A percentile compares a stretch with the other conserved stretches of the same genome.
These are phyloP conservation scores for Nymphalis c-album DNA, from an alignment of 2,888 invertebrate genomes.

Conservation along the genomic window DNA sequence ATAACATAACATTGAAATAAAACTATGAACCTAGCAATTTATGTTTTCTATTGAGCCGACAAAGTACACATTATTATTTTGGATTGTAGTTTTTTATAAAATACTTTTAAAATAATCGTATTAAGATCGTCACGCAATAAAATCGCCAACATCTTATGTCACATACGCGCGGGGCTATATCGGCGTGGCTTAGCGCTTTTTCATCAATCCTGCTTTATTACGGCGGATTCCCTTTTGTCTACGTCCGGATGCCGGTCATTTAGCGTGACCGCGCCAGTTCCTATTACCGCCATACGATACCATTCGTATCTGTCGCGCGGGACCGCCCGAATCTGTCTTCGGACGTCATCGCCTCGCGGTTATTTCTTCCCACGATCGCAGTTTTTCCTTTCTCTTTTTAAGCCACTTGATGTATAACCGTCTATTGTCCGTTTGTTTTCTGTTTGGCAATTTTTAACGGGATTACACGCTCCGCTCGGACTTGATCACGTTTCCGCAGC, in stretches of 20 bases:
- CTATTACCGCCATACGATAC: constrained; percentile 76
- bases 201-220: constrained; percentile 83
- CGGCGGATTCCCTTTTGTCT: constrained; percentile 79
- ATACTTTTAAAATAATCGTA: no score
- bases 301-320: constrained; percentile 77
- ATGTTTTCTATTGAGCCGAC: no score
- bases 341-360: constrained; percentile 61
- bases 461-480: constrained; percentile 65
- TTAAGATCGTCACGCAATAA: not conserved
- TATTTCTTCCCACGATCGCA: constrained; percentile 56
- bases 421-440: constrained; percentile 75
- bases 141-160: constrained; percentile 44
- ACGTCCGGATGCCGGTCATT: constrained; percentile 77
- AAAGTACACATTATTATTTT: no score
- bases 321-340: constrained; percentile 69
- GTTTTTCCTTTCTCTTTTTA: constrained; percentile 60
- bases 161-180: constrained; percentile 62
- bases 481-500: constrained; percentile 73
- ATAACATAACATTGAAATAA: no score
- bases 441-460: constrained; percentile 80
- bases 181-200: constrained; percentile 83
- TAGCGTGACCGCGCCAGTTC: constrained; percentile 73
- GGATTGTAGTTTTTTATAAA: no score
- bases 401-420: constrained; percentile 72
- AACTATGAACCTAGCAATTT: no score